phyloP scores from a whole-genome alignment of 2,888 invertebrate species.

The Lasioglossum leucozonium region DNA sequence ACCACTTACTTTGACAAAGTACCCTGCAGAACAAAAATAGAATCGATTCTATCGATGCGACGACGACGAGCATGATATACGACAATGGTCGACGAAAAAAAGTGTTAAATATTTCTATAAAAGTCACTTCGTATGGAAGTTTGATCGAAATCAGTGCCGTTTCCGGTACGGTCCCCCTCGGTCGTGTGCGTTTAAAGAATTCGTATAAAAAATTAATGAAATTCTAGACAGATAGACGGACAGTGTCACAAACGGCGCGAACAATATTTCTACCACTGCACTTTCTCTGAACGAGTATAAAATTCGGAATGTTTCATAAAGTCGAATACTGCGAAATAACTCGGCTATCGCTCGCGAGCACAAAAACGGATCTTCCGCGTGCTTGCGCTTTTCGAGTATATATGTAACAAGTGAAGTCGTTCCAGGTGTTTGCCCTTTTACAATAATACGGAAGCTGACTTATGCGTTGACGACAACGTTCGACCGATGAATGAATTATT shows the following conservation, averaged over 20 bases:
- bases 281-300: background rate
- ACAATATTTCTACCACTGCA: background rate
- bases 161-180: background rate
- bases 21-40: too few species aligned
- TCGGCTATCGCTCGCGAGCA: background rate
- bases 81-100: background rate
- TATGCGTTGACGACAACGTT: background rate
- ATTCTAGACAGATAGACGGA: background rate
- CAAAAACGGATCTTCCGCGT: background rate
- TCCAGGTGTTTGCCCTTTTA: background rate
- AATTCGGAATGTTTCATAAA: constrained; percentile 13
- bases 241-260: background rate
- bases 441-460: background rate
- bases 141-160: background rate
- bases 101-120: background rate
- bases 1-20: too few species aligned
- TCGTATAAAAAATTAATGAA: background rate
- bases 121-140: background rate
- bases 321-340: background rate
- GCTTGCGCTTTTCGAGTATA: background rate
- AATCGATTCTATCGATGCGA: too few species aligned
- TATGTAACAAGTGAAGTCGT: background rate
- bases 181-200: background rate
- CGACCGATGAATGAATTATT: background rate
- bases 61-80: background rate